A percentile compares a stretch with the other conserved stretches of the same genome.
phyloP scores from a whole-genome alignment of 1,140 invertebrate genomes.

The Ephestia elutella region DNA sequence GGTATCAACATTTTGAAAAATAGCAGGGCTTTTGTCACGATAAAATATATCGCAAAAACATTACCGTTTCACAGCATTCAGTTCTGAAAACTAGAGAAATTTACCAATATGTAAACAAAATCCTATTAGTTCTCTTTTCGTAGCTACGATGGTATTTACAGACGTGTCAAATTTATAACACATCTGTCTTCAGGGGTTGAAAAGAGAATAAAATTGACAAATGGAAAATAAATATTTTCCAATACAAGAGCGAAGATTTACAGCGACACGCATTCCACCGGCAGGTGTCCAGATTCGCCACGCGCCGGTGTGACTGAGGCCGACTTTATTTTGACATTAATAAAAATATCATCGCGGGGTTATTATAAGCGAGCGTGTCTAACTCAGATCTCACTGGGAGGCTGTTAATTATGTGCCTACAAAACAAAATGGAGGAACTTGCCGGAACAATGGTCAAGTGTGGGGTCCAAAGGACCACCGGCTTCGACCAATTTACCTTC shows the following conservation, averaged over 20 bases:
- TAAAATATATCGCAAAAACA: too few species aligned
- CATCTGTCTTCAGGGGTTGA: neutral
- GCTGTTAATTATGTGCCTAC: constrained; percentile 69
- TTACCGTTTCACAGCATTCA: too few species aligned
- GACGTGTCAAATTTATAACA: neutral
- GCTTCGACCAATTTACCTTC: constrained; percentile 30
- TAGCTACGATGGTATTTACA: neutral
- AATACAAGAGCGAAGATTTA: constrained; percentile 1
- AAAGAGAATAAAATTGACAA: neutral
- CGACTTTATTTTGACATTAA: constrained; percentile 71
- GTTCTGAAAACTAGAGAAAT: neutral
- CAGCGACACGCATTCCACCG: neutral
- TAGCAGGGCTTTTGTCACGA: too few species aligned
- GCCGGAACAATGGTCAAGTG: constrained; percentile 62
- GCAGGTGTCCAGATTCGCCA: neutral
- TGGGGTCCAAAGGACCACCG: constrained; percentile 59
- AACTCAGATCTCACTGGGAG: constrained; percentile 67
- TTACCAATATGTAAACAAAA: neutral
- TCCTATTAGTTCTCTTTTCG: neutral
- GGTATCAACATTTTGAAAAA: too few species aligned
- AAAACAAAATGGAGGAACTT: constrained; percentile 60
- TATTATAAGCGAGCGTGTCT: constrained; percentile 70
- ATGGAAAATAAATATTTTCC: constrained; percentile 1
- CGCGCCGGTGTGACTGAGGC: constrained; percentile 38
- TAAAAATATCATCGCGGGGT: constrained; percentile 71